phyloP scores from a whole-genome alignment of 2,888 invertebrate genomes.

The Torymus auratus region DNA sequence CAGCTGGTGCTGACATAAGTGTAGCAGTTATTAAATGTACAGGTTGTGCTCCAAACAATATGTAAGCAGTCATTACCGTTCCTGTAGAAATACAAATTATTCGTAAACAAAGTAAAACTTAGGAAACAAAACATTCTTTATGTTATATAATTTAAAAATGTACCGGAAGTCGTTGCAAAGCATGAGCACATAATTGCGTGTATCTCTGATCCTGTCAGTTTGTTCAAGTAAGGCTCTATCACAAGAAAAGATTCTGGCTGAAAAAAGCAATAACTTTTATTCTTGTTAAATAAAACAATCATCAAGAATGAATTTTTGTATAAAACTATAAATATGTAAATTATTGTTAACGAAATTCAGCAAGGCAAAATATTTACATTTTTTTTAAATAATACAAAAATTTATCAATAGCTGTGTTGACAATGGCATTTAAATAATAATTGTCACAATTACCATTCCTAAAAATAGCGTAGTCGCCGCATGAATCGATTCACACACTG shows the following conservation, averaged over 20 bases:
- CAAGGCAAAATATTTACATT: too few relatives aligned
- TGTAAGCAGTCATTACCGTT: constrained; percentile 93
- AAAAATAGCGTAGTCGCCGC: too few relatives aligned
- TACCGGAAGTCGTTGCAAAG: constrained; percentile 95
- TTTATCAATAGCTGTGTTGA: too few relatives aligned
- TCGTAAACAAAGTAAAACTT: neutral
- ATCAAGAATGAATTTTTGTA: too few relatives aligned
- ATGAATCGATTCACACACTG: too few relatives aligned
- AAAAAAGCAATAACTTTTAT: too few relatives aligned
- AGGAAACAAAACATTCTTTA: neutral
- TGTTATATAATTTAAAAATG: constrained; percentile 16
- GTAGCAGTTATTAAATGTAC: constrained; percentile 93
- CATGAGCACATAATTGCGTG: constrained; percentile 96
- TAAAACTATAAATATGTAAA: too few relatives aligned
- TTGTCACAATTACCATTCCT: too few relatives aligned
- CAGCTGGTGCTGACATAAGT: constrained; percentile 97
- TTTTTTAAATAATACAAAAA: too few relatives aligned
- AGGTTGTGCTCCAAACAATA: constrained; percentile 91
- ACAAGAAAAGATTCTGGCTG: constrained; percentile 89
- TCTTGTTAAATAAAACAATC: too few relatives aligned
- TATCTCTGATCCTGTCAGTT: constrained; percentile 92
- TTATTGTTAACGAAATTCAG: too few relatives aligned
- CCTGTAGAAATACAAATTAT: constrained; percentile 77
- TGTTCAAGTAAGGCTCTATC: constrained; percentile 88
- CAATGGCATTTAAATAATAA: too few relatives aligned